Base-by-base conservation (phyloP, 1,140 invertebrate species). In the Drosophila tani region DNA sequence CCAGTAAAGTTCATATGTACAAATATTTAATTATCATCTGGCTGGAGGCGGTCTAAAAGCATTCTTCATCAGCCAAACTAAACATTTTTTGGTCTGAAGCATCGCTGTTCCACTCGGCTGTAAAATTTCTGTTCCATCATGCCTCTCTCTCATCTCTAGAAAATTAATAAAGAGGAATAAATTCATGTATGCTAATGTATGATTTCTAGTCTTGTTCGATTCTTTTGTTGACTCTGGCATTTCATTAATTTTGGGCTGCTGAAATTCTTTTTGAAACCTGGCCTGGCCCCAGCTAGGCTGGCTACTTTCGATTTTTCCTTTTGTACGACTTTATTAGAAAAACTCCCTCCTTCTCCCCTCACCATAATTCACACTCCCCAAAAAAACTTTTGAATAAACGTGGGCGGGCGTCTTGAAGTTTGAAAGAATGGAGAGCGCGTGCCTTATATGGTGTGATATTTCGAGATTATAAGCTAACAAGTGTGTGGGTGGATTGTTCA, bases 1-100 rank as follows among this genome's bases (percentile, higher is more conserved):
- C 82, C 68, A 84, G 43, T 85, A 85, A 84, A 84, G 82, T 84
- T 84, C 64, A 84, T 81, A 84, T 85, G 82, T 85, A 78, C 81
- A 84, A 84, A 84, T 84, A 85, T 84, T 84, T 84, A 84, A 84
- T 84, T 84, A 84, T 81, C 77, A 78, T 70, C 57, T 41, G 43
- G 45, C 57, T 75, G 47, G 69, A 62, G 69, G 68, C 69, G 47
- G 57, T 55, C 46, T 38, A 24, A 74, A 75, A 73, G 53, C 57
- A 69, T 78, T 70, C 66, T n/a, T 78, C 74, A 78, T 55, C 62
- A 32, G 45, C 19, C 45, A 62, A 62, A 66, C 57, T 82, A 55
- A 51, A 50, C 64, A 32, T 68, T 69, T 80, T 41, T 62, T 40
- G 14, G 27, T 17, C 29, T 27, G 24, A 27, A 27, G 46, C 27